Percentiles rank a stretch among this genome's conserved stretches.
Evolutionary conservation across 2,797 vertebrate species (phyloP).

Genomic region (Silurus aristotelis): DNA sequence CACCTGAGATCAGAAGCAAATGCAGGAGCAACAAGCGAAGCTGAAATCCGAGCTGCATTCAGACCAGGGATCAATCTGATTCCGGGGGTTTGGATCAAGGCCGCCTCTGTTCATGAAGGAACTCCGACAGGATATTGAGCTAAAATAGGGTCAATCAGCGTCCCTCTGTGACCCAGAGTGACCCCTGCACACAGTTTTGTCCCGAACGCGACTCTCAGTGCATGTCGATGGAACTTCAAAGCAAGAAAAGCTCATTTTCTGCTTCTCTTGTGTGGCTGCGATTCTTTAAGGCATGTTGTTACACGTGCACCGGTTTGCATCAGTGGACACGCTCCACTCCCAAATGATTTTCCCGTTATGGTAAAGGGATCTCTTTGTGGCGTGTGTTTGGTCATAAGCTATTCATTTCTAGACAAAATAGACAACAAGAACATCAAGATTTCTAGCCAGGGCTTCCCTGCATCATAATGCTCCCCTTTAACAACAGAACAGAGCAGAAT

Average conservation of each 20-base stretch:
- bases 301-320: slow-evolving; percentile 8
- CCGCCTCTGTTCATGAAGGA: slow-evolving; percentile 67
- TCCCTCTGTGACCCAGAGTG: slow-evolving; percentile 30
- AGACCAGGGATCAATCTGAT: slow-evolving; percentile 54
- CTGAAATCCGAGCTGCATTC: slow-evolving; percentile 72
- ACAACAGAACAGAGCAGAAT: not conserved
- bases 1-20: slow-evolving; percentile 73
- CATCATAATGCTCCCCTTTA: not conserved
- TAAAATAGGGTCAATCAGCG: slow-evolving; percentile 57
- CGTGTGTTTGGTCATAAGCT: not conserved
- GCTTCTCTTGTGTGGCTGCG: slow-evolving; percentile 7
- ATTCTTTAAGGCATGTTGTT: slow-evolving; percentile 1
- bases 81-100: slow-evolving; percentile 69
- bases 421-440: not conserved
- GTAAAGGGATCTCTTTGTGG: not conserved
- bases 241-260: slow-evolving; percentile 15
- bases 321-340: not conserved
- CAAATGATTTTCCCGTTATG: not conserved
- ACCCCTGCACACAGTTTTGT: slow-evolving; percentile 29
- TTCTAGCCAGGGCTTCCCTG: not conserved
- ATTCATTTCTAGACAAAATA: not conserved
- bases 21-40: slow-evolving; percentile 73
- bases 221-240: slow-evolving; percentile 19
- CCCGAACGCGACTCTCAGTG: slow-evolving; percentile 28
- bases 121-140: slow-evolving; percentile 62